phyloP scores from a whole-genome alignment of 2,888 invertebrate genomes.

The Drosophila lutescens region DNA sequence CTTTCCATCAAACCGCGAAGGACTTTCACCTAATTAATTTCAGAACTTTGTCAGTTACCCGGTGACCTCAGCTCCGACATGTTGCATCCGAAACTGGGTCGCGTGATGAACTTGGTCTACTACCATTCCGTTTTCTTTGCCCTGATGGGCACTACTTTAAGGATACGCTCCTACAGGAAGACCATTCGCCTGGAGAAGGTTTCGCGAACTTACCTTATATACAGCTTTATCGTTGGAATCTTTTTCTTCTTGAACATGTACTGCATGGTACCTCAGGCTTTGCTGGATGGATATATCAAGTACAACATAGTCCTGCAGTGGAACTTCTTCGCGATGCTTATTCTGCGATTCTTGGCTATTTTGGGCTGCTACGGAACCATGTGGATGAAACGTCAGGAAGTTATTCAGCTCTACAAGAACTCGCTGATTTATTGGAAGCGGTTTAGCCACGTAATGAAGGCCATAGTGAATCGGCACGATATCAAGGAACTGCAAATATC shows the following conservation, averaged over 20 bases:
- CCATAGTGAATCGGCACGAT: slow-evolving; percentile 10
- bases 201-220: slow-evolving; percentile 49
- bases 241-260: slow-evolving; percentile 35
- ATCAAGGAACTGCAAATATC: slow-evolving; percentile 38
- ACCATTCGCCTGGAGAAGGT: slow-evolving; percentile 8
- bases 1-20: not conserved
- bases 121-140: slow-evolving; percentile 46
- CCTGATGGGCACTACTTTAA: slow-evolving; percentile 48
- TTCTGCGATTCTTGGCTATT: slow-evolving; percentile 9
- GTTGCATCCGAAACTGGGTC: slow-evolving; percentile 52
- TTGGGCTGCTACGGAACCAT: slow-evolving; percentile 46
- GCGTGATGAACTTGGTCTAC: slow-evolving; percentile 41
- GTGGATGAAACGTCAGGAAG: slow-evolving; percentile 45
- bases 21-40: slow-evolving; percentile 21
- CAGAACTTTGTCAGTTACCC: slow-evolving; percentile 3
- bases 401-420: slow-evolving; percentile 45
- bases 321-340: slow-evolving; percentile 11
- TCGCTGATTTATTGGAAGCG: slow-evolving; percentile 33
- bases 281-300: slow-evolving; percentile 39
- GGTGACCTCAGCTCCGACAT: slow-evolving; percentile 31
- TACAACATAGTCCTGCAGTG: slow-evolving; percentile 54
- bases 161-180: not conserved
- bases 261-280: slow-evolving; percentile 7
- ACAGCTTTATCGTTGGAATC: slow-evolving; percentile 37
- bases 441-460: slow-evolving; percentile 14